phyloP scores from a whole-genome alignment of 2,113 vertebrate genomes.

The Gymnarchus niloticus region DNA sequence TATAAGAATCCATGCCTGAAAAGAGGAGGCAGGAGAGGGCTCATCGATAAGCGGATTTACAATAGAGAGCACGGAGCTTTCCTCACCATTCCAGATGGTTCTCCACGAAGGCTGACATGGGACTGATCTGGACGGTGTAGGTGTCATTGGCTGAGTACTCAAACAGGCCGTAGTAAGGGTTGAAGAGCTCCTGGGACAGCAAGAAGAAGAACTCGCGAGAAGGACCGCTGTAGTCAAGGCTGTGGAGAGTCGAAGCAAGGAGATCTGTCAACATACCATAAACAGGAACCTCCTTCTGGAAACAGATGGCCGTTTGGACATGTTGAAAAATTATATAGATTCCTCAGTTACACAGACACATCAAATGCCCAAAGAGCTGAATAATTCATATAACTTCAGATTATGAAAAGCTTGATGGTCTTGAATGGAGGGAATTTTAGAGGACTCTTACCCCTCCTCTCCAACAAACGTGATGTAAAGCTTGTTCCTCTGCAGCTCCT shows the following conservation, averaged over 20 bases:
- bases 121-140: slow-evolving; percentile 88
- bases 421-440: too few species aligned
- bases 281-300: not conserved
- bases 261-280: not conserved
- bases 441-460: slow-evolving; percentile 74
- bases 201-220: slow-evolving; percentile 88
- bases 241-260: slow-evolving; percentile 43
- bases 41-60: too few species aligned
- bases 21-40: not conserved
- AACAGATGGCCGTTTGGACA: not conserved
- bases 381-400: not conserved
- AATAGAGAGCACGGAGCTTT: not conserved
- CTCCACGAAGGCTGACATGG: slow-evolving; percentile 88
- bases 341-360: not conserved
- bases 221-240: slow-evolving; percentile 83
- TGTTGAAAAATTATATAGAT: not conserved
- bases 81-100: slow-evolving; percentile 84
- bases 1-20: not conserved
- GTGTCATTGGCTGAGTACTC: slow-evolving; percentile 87
- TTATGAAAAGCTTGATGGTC: too few species aligned
- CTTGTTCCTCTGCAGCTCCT: slow-evolving; percentile 85
- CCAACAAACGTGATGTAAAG: slow-evolving; percentile 85
- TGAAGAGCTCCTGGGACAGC: slow-evolving; percentile 88
- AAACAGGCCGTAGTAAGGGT: slow-evolving; percentile 85
- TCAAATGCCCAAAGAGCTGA: not conserved